Percentiles rank a stretch among this genome's conserved stretches.
Conservation (phyloP, 2,888 invertebrate genomes). For the Parnassius mnemosyne region DNA sequence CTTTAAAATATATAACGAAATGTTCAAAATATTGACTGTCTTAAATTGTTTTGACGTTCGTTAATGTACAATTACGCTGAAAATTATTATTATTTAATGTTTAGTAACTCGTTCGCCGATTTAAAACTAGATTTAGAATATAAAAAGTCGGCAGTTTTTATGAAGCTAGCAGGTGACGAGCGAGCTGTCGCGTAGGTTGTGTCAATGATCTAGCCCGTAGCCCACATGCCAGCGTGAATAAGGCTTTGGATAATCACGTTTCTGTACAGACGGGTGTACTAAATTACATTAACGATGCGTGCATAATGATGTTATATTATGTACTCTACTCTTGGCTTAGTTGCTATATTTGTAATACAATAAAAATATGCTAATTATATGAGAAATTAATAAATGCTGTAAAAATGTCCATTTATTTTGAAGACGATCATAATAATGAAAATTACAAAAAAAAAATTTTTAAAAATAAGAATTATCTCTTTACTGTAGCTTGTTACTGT, state of each 20-base stretch:
- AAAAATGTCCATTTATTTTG: no score
- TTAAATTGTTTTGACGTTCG: constrained; percentile 8
- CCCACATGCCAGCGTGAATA: constrained; percentile 78
- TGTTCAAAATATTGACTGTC: constrained; percentile 13
- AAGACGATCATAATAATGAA: no score
- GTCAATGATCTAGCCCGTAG: constrained; percentile 78
- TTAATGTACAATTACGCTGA: constrained; percentile 10
- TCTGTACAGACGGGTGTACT: constrained; percentile 48
- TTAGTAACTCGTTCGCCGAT: constrained; percentile 41
- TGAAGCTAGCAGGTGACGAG: constrained; percentile 71
- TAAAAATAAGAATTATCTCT: no score
- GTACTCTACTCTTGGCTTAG: constrained; percentile 10
- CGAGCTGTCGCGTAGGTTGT: constrained; percentile 70
- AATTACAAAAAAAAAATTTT: no score
- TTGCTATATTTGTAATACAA: not conserved
- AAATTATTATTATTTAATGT: constrained; percentile 20
- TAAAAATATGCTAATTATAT: not conserved
- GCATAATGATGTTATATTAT: constrained; percentile 19
- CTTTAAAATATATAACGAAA: not conserved
- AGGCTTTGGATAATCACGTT: constrained; percentile 74
- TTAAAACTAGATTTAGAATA: constrained; percentile 64
- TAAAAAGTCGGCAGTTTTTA: constrained; percentile 56
- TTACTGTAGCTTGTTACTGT: no score
- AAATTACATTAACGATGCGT: constrained; percentile 34
- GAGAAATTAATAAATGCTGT: no score